Percentiles rank a stretch among this genome's conserved stretches.
phyloP scores from a whole-genome alignment of 2,888 invertebrate species.

The Pterobdella sp. region DNA sequence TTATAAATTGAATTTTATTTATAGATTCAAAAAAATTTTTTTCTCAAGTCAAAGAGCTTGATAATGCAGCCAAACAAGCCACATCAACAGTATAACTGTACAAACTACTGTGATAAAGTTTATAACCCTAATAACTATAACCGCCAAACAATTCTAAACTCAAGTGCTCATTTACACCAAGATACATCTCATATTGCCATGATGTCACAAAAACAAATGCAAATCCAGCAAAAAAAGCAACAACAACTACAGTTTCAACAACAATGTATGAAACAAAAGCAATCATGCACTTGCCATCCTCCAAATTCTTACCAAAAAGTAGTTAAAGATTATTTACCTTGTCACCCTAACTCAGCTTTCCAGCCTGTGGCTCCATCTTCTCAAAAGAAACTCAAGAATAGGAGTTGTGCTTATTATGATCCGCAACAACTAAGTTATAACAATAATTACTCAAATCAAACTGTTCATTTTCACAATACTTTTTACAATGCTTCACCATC shows the following conservation, averaged over 20 bases:
- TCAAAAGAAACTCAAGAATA: slow-evolving; percentile 2
- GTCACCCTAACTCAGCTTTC: slow-evolving; percentile 28
- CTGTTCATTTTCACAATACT: neutral
- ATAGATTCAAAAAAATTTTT: neutral
- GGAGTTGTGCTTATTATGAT: slow-evolving; percentile 1
- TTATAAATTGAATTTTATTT: no score
- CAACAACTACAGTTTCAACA: slow-evolving; percentile 1
- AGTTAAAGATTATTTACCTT: slow-evolving; percentile 23
- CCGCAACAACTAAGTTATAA: neutral
- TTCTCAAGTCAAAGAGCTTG: neutral
- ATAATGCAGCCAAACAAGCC: slow-evolving; percentile 6
- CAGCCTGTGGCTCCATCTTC: slow-evolving; percentile 16
- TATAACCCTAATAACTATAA: neutral
- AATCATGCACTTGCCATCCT: neutral
- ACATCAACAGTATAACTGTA: slow-evolving; percentile 1
- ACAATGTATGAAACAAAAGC: neutral
- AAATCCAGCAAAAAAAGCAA: neutral
- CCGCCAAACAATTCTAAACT: neutral
- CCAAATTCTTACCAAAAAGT: slow-evolving; percentile 23
- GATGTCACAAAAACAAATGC: neutral
- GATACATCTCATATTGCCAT: neutral
- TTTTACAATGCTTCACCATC: neutral
- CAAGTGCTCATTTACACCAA: neutral
- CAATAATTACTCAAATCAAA: neutral
- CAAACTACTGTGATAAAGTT: neutral